Conservation (phyloP, 1,140 invertebrate species). For the Magallana angulata region DNA sequence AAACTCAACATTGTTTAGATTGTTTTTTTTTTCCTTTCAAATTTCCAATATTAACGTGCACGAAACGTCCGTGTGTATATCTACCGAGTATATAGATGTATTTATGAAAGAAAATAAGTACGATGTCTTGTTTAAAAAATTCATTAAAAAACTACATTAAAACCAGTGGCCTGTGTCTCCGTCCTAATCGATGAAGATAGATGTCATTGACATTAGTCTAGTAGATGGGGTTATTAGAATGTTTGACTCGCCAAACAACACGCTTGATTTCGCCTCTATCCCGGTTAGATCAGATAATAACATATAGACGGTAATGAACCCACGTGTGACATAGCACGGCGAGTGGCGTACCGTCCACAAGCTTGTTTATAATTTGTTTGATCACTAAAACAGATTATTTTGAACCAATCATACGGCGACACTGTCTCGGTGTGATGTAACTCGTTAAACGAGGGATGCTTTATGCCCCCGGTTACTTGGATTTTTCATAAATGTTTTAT, state of each 20-base stretch:
- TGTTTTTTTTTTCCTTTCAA: no score
- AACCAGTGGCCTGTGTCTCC: neutral
- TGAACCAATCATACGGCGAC: constrained; percentile 16
- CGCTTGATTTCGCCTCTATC: constrained; percentile 18
- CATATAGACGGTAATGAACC: constrained; percentile 26
- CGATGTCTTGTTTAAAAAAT: neutral
- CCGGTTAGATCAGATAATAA: constrained; percentile 33
- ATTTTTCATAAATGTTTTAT: constrained; percentile 39
- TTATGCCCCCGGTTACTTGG: constrained; percentile 24
- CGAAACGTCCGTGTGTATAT: no score
- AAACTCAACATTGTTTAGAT: no score
- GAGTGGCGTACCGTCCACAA: constrained; percentile 33
- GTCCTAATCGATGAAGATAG: constrained; percentile 12
- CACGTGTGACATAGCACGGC: constrained; percentile 24
- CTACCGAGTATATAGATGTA: no score
- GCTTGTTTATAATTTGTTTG: constrained; percentile 36
- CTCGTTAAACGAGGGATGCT: constrained; percentile 30
- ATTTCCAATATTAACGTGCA: no score
- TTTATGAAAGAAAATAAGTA: no score
- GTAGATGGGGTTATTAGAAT: constrained; percentile 18
- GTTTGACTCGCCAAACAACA: constrained; percentile 16
- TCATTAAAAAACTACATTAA: constrained; percentile 14
- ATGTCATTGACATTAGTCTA: constrained; percentile 17
- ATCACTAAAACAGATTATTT: constrained; percentile 37
- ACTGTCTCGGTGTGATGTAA: constrained; percentile 35